Base-by-base conservation (phyloP, 2,888 invertebrate species). In the Stenchaetothrips biformis region DNA sequence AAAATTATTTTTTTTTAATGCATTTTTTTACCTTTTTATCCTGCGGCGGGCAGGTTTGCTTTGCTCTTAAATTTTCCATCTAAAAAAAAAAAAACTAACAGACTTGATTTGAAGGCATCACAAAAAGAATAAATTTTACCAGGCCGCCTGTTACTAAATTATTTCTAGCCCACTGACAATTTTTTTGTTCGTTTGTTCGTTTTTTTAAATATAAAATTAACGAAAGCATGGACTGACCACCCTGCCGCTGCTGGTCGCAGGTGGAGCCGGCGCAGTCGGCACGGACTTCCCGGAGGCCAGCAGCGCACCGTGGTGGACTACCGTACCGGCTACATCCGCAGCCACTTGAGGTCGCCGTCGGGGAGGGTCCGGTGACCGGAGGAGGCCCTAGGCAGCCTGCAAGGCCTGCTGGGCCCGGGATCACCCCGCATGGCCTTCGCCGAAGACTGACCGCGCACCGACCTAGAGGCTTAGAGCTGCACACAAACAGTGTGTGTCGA, bases 311-410 rank as follows among this genome's bases (percentile, higher is more conserved):
- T 92, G 80, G 90, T 93, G 85, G 94, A 94, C 88, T 94, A 93
- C 88, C 90, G 94, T 85, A 94, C 94, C 78, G 94, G 94, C 82
- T 96, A 96, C 89, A 96, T 96, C 87, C 92, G 95, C 85, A 96
- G 96, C 83, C 95, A 96, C 88, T 91, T 97, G 85, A 92, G 96
- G 84, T 96, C 96, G 85, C 96, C 96, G 79, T 96, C 95, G 83
- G 96, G 96, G 86, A 92, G 96, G 88, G 96, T 96, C 88, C 92
- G 96, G 92, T 96, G 94, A 95, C 93, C 92, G 67, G 21, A 18
- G 18, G 18, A 18, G 6, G 59, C 37, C 37, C 37, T 13, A 16
- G 59, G 59, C 59, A 59, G 59, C 59, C 59, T 59, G 18, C 59
- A 67, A 21, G 67, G 67, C 67, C 67, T 67, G n/a, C 67, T 21